Base-by-base conservation (phyloP, 2,797 vertebrate species). In the Microcaecilia unicolor region DNA sequence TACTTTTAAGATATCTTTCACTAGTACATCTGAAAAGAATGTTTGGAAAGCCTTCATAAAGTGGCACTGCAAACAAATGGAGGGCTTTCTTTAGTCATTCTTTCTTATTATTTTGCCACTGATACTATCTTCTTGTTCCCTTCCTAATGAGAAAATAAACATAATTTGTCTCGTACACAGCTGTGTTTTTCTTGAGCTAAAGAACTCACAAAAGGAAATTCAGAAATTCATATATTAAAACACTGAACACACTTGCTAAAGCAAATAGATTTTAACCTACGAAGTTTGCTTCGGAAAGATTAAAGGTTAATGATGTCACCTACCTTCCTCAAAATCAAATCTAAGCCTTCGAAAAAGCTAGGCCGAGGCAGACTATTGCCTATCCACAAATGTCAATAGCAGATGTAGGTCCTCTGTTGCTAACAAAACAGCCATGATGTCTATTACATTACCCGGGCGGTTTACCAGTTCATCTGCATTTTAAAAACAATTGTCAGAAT, bases 261-360 rank as follows among this genome's bases (percentile, higher is more conserved):
- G 69, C 76, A 80, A 82, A 81, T 64, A 83, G 74, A 83, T 80
- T 69, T 61, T 40, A 61, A 51, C 18, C 62, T 63, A 29, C 41
- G 35, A 43, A 41, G 42, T 58, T 72, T 55, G 47, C 61, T 77
- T 75, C 76, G 72, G 64, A 62, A 67, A 81, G 79, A 79, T 74
- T 75, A 80, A 81, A 79, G 38, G 73, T 67, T 74, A 70, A 76
- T 89, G 80, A 88, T 71, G 75, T 78, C 87, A 86, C 74, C 73
- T 70, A 72, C 76, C 67, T 72, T 59, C 51, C 64, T 69, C 49
- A 73, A 74, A 69, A 81, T n/a, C n/a, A n/a, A 89, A 91, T 94
- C 89, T 86, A 85, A 81, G 73, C 70, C 55, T 85, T 78, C 83
- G 70, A 72, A 78, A 75, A 83, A 66, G 76, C 62, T 58, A 61